Evolutionary conservation across 2,797 vertebrate genomes (phyloP), one percentile per base, ranked within the genome.

Genomic region (Spinus pinus): DNA sequence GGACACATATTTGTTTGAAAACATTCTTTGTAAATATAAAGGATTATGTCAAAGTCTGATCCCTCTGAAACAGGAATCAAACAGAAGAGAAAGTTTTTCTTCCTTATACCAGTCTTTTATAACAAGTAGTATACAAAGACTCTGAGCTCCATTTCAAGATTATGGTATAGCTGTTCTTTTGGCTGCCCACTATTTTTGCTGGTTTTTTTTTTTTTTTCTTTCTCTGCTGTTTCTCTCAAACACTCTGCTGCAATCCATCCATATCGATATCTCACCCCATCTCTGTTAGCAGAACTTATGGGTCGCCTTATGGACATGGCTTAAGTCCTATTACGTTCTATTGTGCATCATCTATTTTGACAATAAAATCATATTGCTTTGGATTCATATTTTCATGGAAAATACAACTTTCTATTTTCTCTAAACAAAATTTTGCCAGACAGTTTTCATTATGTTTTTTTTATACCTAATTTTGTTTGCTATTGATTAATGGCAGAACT

Each of bases 211-310:
- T 21, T 17, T 31, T 37, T 50, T 41, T 37, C 13, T 27, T 2
- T 53, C 7, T 60, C 44, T 74, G 23, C 6, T 84, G 8, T 54
- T 87, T 71, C 27, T 62, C 5, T 73, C n/a, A 86, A 64, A 35
- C n/a, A 47, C 1, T 4, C 13, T 75, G 18, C 54, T 80, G 15
- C 14, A 75, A 62, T 50, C 17, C 24, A 47, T 31, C 22, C 15
- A 27, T 41, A 25, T 5, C 0, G 0, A 28, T 58, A 42, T 46
- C 42, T 89, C n/a, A 51, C 14, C 10, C 15, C 19, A 42, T 6
- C 27, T 65, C 16, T 78, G 20, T 30, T 31, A 81, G 28, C 25
- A 74, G 41, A 69, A 64, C 7, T 69, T 80, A 28, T 61, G 46
- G 12, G 64, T 85, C 23, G 49, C 41, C 14, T 67, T 57, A 33